Conservation (phyloP, 2,888 invertebrate genomes). For the Trypoxylon attenuatum region DNA sequence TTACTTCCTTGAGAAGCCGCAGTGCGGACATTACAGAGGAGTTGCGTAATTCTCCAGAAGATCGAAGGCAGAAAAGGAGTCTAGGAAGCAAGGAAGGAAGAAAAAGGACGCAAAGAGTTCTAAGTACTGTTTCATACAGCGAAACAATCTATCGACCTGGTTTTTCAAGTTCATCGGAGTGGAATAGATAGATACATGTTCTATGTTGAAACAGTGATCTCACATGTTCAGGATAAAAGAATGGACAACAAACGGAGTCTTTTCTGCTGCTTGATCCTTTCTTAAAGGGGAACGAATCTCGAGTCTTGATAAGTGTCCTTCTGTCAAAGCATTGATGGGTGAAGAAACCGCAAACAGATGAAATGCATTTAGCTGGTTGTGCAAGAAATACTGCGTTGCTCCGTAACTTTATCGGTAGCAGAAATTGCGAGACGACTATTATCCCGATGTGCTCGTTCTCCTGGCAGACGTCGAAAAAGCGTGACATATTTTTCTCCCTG, state of each 20-base stretch:
- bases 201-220: background rate
- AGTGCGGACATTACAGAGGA: no score
- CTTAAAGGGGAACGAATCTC: no score
- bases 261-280: no score
- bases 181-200: background rate
- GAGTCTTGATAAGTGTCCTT: no score
- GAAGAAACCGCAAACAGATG: no score
- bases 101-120: background rate
- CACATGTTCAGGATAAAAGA: background rate
- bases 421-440: constrained; percentile 11
- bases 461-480: background rate
- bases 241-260: background rate
- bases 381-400: background rate
- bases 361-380: no score
- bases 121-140: background rate
- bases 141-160: background rate
- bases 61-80: no score
- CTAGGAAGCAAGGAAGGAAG: no score
- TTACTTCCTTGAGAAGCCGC: no score
- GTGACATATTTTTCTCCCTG: background rate
- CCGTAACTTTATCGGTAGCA: background rate
- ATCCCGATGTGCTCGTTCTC: background rate
- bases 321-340: no score
- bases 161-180: background rate
- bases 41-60: no score